These are phyloP conservation scores for Andricus grossulariae DNA, from an alignment of 1,140 invertebrate genomes.

Conservation along the genomic window DNA sequence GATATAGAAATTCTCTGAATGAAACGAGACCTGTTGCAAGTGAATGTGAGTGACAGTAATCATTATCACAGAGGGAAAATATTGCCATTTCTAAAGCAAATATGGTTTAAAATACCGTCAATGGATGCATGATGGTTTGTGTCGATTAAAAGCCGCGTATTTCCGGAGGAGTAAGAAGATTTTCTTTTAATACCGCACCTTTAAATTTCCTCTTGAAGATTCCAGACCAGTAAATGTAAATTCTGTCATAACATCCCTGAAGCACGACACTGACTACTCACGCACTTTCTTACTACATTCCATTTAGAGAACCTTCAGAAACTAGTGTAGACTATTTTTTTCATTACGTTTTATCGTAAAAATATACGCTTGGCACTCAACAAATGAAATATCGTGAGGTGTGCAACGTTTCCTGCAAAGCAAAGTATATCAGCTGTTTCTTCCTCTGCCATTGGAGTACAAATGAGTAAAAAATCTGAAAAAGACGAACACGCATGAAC, in stretches of 20 bases:
- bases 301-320: conserved; percentile 3
- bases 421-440: too few relatives aligned
- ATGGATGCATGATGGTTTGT: neutral
- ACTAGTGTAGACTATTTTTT: neutral
- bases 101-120: neutral
- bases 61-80: neutral
- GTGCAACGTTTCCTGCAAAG: too few relatives aligned
- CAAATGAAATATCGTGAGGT: too few relatives aligned
- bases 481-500: too few relatives aligned
- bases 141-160: neutral
- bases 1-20: neutral
- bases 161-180: neutral
- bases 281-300: neutral
- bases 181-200: neutral
- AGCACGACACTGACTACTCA: neutral
- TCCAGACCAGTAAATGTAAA: neutral
- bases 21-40: neutral
- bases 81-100: neutral
- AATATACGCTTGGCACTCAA: too few relatives aligned
- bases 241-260: conserved; percentile 9
- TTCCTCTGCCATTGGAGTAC: too few relatives aligned
- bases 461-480: too few relatives aligned
- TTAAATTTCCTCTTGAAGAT: neutral
- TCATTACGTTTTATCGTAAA: neutral
- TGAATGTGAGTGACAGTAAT: neutral